Conservation (phyloP, 2,113 vertebrate species). For the Notiomystis cincta region DNA sequence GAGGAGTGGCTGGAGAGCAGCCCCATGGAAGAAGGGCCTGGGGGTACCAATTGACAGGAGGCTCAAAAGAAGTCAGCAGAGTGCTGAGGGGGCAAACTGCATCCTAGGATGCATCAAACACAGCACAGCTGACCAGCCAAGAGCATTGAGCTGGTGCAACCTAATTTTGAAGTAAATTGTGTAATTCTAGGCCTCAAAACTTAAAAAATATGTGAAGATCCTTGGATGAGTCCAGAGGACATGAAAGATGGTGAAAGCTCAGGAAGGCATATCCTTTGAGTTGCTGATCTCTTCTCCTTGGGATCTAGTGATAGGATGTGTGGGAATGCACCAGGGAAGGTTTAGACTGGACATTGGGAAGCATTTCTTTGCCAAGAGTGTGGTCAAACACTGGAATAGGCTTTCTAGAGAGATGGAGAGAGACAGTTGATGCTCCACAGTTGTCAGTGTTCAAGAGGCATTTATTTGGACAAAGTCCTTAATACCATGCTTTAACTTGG, state of each 20-base stretch:
- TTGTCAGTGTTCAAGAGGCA: background rate
- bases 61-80: background rate
- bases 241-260: background rate
- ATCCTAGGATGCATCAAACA: background rate
- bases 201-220: background rate
- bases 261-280: background rate
- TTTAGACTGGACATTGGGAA: background rate
- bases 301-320: accelerated
- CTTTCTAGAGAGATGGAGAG: background rate
- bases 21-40: background rate
- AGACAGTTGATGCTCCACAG: background rate
- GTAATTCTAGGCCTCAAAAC: background rate
- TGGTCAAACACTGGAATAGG: background rate
- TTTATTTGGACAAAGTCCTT: background rate
- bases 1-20: background rate
- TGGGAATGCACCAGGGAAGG: background rate
- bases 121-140: background rate
- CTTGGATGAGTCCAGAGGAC: background rate
- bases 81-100: background rate
- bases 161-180: background rate
- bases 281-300: background rate
- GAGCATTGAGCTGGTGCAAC: background rate
- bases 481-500: background rate
- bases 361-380: background rate
- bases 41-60: background rate